These are phyloP conservation scores for Orchesellides sinensis DNA, from an alignment of 2,888 invertebrate species.

Conservation along the genomic window DNA sequence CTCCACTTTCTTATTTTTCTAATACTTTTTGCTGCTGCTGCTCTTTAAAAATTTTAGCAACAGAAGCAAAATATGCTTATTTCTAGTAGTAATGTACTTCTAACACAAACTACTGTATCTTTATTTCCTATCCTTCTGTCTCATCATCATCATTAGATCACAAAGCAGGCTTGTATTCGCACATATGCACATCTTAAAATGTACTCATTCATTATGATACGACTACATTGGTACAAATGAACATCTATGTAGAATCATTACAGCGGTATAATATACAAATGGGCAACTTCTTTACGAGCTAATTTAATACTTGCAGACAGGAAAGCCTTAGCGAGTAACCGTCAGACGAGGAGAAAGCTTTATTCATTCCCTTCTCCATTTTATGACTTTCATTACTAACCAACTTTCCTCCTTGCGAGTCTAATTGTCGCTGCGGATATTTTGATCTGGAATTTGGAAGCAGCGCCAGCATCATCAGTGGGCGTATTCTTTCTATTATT, in stretches of 20 bases:
- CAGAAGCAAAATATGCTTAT: constrained; percentile 8
- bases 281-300: constrained; percentile 34
- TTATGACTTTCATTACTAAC: constrained; percentile 62
- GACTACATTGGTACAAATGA: background rate
- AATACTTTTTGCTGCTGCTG: too few relatives aligned
- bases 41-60: constrained; percentile 2
- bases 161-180: background rate
- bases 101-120: background rate
- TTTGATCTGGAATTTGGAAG: constrained; percentile 58
- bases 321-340: constrained; percentile 36
- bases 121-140: background rate
- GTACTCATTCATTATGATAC: background rate
- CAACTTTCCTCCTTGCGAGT: constrained; percentile 45
- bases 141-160: constrained; percentile 25
- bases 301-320: constrained; percentile 47
- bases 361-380: constrained; percentile 49
- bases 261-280: constrained; percentile 13
- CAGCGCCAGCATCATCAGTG: constrained; percentile 43
- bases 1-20: too few relatives aligned
- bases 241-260: background rate
- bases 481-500: constrained; percentile 53
- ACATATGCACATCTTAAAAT: background rate
- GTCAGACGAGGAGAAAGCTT: constrained; percentile 12
- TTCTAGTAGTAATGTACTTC: background rate
- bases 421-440: constrained; percentile 64